Percentiles rank a stretch among this genome's conserved stretches.
These are phyloP conservation scores for Drosophila siamana DNA, from an alignment of 2,888 invertebrate species.

Conservation along the genomic window DNA sequence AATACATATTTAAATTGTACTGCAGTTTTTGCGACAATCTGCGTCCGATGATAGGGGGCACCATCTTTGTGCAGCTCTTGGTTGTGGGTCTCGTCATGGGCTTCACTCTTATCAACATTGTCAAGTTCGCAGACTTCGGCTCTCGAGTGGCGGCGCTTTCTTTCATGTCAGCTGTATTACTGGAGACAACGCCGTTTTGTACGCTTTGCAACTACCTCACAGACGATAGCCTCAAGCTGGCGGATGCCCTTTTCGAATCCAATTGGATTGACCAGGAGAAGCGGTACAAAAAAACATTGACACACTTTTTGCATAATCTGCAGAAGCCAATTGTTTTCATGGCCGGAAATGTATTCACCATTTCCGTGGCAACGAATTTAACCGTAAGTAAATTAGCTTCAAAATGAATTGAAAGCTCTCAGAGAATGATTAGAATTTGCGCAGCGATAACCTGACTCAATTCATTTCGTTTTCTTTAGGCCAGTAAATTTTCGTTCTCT, in stretches of 20 bases:
- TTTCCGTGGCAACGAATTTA: conserved; percentile 74
- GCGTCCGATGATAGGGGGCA: conserved; percentile 71
- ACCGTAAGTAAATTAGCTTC: conserved; percentile 51
- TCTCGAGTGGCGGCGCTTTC: conserved; percentile 61
- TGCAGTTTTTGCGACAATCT: conserved; percentile 64
- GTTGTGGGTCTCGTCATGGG: conserved; percentile 70
- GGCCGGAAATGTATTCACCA: conserved; percentile 73
- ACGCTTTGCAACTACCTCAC: conserved; percentile 69
- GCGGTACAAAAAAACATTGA: conserved; percentile 60
- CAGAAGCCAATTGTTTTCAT: conserved; percentile 70
- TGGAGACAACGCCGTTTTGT: conserved; percentile 75
- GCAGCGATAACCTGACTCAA: too few species aligned
- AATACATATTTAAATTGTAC: neutral
- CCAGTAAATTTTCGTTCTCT: conserved; percentile 76
- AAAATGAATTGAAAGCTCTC: neutral
- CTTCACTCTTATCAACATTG: conserved; percentile 67
- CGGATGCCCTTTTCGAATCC: conserved; percentile 71
- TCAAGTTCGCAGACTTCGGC: conserved; percentile 59
- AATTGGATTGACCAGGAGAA: conserved; percentile 69
- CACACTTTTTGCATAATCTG: conserved; percentile 68
- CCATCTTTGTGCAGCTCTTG: conserved; percentile 76
- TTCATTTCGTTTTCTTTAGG: conserved; percentile 59
- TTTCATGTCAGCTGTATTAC: conserved; percentile 58
- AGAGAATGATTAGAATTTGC: neutral
- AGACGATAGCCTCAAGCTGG: conserved; percentile 64